Base-by-base conservation (phyloP, 2,888 invertebrate genomes). In the Heliconius ethilla region DNA sequence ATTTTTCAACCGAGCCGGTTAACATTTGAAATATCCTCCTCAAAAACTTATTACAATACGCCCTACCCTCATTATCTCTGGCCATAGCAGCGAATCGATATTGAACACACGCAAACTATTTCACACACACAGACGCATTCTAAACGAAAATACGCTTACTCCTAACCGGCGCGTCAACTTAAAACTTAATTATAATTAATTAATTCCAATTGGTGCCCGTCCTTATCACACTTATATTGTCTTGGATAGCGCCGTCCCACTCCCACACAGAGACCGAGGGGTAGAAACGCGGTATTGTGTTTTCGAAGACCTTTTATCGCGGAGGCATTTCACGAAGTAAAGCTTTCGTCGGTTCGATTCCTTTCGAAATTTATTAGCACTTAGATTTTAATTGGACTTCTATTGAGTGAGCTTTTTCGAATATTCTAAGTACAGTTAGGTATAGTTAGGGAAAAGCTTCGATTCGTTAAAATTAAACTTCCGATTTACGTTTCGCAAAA, bases 111-210 rank as follows among this genome's bases (percentile, higher is more conserved):
- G 82, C 82, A 84, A 84, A 84, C 84, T 84, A 83, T 83, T 77
- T 33, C 85, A 87, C 89, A 82, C 90, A 92, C 93, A 89, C 86
- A 87, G 70, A 76, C 89, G 86, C 85, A 88, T 87, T 87, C 87
- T 87, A 89, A 89, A 89, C 87, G 89, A 91, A 92, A 91, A 90
- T 91, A 91, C 89, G 90, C 90, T 88, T 90, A 90, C 91, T 90
- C 92, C 92, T 94, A 94, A 94, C 93, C 91, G 91, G 92, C 95
- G 95, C 95, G 95, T 95, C 96, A 96, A 96, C 96, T 96, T 96
- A 96, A 94, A 96, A 96, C 96, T 96, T 96, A 96, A 96, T 96
- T 96, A 96, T 96, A 96, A 96, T 96, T 96, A 96, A 96, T 96
- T 96, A 96, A 96, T 96, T 96, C 96, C 95, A 96, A 96, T 96